Evolutionary conservation across 1,140 invertebrate species (phyloP), one percentile per base, ranked within the genome.

Genomic region (Pararge aegeria): DNA sequence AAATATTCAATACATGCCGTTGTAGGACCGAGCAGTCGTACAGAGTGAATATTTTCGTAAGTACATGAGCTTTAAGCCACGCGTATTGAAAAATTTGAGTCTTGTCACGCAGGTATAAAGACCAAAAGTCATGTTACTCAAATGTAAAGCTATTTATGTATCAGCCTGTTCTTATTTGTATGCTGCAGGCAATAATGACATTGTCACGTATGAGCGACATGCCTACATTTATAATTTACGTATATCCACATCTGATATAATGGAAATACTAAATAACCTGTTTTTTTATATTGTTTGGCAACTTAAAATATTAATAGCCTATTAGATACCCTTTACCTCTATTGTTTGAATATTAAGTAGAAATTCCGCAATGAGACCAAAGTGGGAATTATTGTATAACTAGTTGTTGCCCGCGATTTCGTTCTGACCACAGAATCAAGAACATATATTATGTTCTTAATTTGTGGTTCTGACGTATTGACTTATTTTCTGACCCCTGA

Each of bases 151-250:
- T 62, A 57, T 65, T 63, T 66, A 40, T 40, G 55, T 67, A n/a
- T n/a, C n/a, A 40, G 49, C 50, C 5, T 13, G 46, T 55, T 56
- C 62, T 68, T 72, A 72, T 80, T 77, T 56, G 65, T 70, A 77
- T 80, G 61, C 74, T 16, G 46, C 55, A 68, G 57, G 59, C 68
- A 49, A 61, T 65, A 66, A 61, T 76, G 69, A 77, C 70, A 71
- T 73, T 70, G 74, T 77, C 76, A 76, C 76, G 74, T 77, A 75
- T 49, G 15, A 64, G 49, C 63, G 40, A 68, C 65, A 70, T 70
- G 55, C 64, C 24, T 57, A 34, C 40, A 30, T 56, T 16, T 20
- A 5, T 56, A 24, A 24, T 24, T 4, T 24, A 7, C 7, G 24
- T 24, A 37, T 56, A 56, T 15, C 34, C 16, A 30, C 53, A 55